Evolutionary conservation across 2,797 vertebrate species (phyloP), one percentile per base, ranked within the genome.

Genomic region (Vireo griseus): DNA sequence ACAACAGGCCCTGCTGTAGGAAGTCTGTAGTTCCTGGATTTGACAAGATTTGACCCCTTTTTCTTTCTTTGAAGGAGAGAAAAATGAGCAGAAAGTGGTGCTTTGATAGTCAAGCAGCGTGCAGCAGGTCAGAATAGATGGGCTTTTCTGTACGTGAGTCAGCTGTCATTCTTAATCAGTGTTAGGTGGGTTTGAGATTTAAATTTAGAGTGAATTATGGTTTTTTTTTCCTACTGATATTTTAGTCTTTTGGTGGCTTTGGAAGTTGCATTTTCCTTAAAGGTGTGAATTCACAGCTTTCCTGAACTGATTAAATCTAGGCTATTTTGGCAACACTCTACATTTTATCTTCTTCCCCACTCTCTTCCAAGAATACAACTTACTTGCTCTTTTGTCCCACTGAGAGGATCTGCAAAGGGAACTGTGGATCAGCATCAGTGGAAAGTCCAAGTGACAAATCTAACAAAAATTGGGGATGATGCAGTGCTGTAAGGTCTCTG

Each of bases 211-310:
- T 26, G 10, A 84, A 57, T 89, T 54, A 44, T 8, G 31, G 39
- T 15, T 40, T 3, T 9, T 22, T 25, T 45, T 52, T 16, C 7
- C 16, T 63, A 22, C 20, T 51, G 39, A 3, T 65, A 48, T 74
- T 92, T 75, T 39, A 77, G 58, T 55, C 48, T 86, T 86, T 59
- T 72, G 76, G 50, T 81, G 47, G 33, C 62, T 91, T 83, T 91
- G 48, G 37, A 72, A 89, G 50, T 77, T 65, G 14, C 25, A 16
- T 74, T 91, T 92, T 31, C 44, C 13, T 61, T 72, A 37, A 92
- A 95, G 42, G 61, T 88, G 82, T 74, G 72, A 95, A 92, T 86
- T 94, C 65, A 31, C 81, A 82, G 72, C 82, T 95, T 91, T 45
- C 62, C 24, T 74, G 47, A 90, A 28, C 78, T 83, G 75, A 40